Percentiles rank a stretch among this genome's conserved stretches.
phyloP scores from a whole-genome alignment of 2,888 invertebrate genomes.

The Sinohyriopsis cumingii region DNA sequence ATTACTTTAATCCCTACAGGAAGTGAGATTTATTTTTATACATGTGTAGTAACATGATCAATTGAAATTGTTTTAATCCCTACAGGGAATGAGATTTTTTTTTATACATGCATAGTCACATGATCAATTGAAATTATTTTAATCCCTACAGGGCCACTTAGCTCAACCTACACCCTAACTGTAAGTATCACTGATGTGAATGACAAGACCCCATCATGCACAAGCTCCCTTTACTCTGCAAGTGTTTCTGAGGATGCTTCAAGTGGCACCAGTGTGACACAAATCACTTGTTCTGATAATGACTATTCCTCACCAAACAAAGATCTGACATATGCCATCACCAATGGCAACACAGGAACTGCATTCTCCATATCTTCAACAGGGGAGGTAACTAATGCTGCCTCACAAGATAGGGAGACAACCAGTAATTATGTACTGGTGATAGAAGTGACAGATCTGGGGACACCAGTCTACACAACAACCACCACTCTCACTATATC shows the following conservation, averaged over 20 bases:
- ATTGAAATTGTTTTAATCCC: not conserved
- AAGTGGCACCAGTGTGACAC: constrained; percentile 34
- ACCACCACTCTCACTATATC: constrained; percentile 38
- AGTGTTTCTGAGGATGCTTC: constrained; percentile 45
- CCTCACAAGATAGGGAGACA: constrained; percentile 41
- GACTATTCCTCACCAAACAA: constrained; percentile 46
- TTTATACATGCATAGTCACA: too few species aligned
- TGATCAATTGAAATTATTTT: too few species aligned
- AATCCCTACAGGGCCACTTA: constrained; percentile 16
- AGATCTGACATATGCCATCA: constrained; percentile 35
- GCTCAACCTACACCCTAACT: constrained; percentile 37
- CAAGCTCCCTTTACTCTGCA: constrained; percentile 31
- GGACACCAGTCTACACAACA: constrained; percentile 23
- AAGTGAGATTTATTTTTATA: too few species aligned
- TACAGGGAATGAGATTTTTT: too few species aligned
- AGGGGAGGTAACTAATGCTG: constrained; percentile 30
- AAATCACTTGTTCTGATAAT: constrained; percentile 45
- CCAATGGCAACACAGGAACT: constrained; percentile 36
- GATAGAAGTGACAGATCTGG: constrained; percentile 36
- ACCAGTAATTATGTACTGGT: constrained; percentile 31
- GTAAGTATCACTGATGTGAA: constrained; percentile 53
- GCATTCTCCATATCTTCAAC: constrained; percentile 25
- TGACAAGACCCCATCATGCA: constrained; percentile 58
- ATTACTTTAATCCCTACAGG: too few species aligned
- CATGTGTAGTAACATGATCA: too few species aligned